phyloP scores from a whole-genome alignment of 2,797 vertebrate species.

The Eospalax fontanierii region DNA sequence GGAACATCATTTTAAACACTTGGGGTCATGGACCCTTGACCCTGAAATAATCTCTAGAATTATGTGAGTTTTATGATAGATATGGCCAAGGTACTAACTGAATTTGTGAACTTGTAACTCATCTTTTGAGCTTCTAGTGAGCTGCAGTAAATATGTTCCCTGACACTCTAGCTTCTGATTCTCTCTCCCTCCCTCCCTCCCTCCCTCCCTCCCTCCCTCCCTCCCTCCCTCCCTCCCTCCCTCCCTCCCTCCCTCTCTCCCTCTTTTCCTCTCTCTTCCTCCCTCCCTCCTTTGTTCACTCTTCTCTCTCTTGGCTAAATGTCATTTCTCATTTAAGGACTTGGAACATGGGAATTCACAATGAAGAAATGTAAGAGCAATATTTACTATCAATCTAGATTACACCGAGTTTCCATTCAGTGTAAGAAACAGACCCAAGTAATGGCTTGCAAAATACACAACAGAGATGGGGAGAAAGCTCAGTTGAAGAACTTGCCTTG shows the following conservation, averaged over 20 bases:
- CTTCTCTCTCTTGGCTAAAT: no score
- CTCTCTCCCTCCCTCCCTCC: constrained; percentile 5
- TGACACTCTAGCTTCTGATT: constrained; percentile 64
- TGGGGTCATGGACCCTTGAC: constrained; percentile 73
- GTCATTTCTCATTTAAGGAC: constrained; percentile 7
- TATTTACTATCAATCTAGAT: not conserved
- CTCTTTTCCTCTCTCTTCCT: no score
- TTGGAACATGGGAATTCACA: not conserved
- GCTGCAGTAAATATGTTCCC: constrained; percentile 63
- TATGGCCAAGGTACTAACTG: constrained; percentile 70
- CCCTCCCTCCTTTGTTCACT: no score
- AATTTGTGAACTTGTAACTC: constrained; percentile 80
- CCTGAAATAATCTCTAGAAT: constrained; percentile 55
- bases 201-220: not conserved
- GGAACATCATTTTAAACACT: constrained; percentile 76
- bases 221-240: not conserved
- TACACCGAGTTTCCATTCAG: not conserved
- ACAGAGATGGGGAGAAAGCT: not conserved
- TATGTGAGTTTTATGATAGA: constrained; percentile 70
- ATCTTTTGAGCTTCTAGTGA: constrained; percentile 74
- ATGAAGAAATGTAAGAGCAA: not conserved
- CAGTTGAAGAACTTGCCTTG: not conserved
- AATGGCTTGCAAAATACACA: not conserved
- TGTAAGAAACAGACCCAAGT: not conserved
- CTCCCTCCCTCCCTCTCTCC: no score